phyloP scores from a whole-genome alignment of 2,797 vertebrate species.

The Scolopax bukidnonensis region DNA sequence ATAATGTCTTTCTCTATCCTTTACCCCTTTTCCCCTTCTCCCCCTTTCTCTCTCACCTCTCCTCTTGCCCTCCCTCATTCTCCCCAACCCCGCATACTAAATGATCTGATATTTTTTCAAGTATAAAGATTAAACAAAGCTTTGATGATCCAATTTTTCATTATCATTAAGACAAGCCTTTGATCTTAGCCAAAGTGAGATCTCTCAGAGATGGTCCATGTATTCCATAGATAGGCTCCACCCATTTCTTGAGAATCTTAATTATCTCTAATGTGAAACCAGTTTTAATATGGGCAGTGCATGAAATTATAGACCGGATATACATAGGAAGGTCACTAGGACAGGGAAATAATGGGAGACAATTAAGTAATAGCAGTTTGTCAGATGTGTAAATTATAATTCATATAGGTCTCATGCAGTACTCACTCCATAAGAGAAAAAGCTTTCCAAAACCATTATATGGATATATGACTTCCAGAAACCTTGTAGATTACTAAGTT shows the following conservation, averaged over 20 bases:
- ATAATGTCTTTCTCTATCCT: background rate
- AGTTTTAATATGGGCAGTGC: background rate
- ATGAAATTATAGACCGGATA: background rate
- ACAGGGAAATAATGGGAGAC: background rate
- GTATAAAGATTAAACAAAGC: slow-evolving; percentile 15
- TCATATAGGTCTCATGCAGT: background rate
- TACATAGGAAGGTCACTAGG: background rate
- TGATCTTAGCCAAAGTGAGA: background rate
- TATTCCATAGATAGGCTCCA: background rate
- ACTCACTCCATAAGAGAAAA: background rate
- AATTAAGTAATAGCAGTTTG: background rate
- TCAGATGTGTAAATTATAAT: background rate
- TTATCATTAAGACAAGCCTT: slow-evolving; percentile 19
- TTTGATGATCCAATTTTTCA: slow-evolving; percentile 10
- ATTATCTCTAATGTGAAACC: background rate
- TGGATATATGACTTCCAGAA: background rate
- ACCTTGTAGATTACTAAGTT: background rate
- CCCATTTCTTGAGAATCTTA: background rate
- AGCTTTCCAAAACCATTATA: background rate
- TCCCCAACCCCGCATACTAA: background rate
- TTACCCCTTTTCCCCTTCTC: background rate
- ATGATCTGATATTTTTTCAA: background rate
- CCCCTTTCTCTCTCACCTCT: no score
- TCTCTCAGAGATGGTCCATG: background rate
- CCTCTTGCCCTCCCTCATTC: background rate